Evolutionary conservation across 2,888 invertebrate genomes (phyloP), one percentile per base, ranked within the genome.

Genomic region (Drosophila helvetica): DNA sequence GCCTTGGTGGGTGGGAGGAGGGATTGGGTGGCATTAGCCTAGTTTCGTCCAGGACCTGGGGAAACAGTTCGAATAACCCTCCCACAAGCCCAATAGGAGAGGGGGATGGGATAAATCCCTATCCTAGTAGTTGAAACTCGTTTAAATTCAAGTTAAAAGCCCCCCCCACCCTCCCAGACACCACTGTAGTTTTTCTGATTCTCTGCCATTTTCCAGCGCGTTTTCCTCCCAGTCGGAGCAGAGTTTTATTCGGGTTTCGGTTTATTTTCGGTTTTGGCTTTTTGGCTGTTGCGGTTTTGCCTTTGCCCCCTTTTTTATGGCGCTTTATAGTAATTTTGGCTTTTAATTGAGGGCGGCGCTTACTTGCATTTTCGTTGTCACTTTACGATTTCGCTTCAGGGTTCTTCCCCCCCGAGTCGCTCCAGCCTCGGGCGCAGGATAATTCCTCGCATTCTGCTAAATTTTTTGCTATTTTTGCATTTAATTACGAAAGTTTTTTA

Each of bases 401-500:
- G 18, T 50, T 17, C 12, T 10, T 50, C 27, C 12, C 0, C 25
- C 33, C 12, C 7, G 10, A n/a, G 22, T 18, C 22, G 30, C 9
- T 1, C 18, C 56, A 33, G 38, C 55, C 33, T 3, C 15, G 48
- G 43, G 50, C 38, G 43, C 64, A 62, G 70, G 74, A 79, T 68
- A 54, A 65, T 54, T 50, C 25, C 48, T 66, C 51, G 51, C 61
- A 62, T 55, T 73, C 43, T 43, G 55, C 53, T 18, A 27, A 12
- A 12, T 33, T 61, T 69, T 63, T 52, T 54, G 65, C 58, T 61
- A 56, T 63, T 77, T 86, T 86, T 77, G 78, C 80, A 77, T 86
- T 86, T 86, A 81, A 86, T 86, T 86, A 81, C 87, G 74, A 86
- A 86, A 88, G 77, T 86, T 86, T 86, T 86, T 88, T 88, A 86